Evolutionary conservation across 1,140 invertebrate genomes (phyloP), one percentile per base, ranked within the genome.

Genomic region (Eupristina koningsbergeri): DNA sequence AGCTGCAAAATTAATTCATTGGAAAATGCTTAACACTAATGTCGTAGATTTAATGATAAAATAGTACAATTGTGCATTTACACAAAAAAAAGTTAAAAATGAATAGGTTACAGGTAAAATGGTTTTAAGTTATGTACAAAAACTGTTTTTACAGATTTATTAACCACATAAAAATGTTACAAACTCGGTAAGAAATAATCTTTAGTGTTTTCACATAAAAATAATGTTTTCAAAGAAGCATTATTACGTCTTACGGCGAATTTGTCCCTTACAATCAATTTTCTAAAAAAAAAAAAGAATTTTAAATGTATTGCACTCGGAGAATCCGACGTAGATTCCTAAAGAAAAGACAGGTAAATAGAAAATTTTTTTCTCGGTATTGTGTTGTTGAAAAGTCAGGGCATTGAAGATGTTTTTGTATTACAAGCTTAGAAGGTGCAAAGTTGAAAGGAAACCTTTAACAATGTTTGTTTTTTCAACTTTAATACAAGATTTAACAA

Each of bases 201-300:
- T 34, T 29, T 3, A 15, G 34, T 34, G 29, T 34, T 29, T 64
- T 64, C 13, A 34, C 29, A 64, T 69, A 39, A 39, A 36, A 69
- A 39, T 39, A 9, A 69, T 22, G 31, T 22, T n/a, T 71, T 41
- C 19, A 71, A 71, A 71, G 36, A 41, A 71, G 22, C 29, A 41
- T 39, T 71, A 71, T 71, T 71, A 41, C 67, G 3, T 71, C 67
- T 71, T 71, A 71, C 67, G 36, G n/a, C 67, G 67, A 71, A 41
- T 71, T 41, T 41, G 41, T 19, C 34, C 36, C 41, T 71, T 41
- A 7, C n/a, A 41, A 5, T 71, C 15, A 36, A 71, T 41, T 71
- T 71, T 71, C 36, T 41, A 13, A 41, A 71, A 41, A 71, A 71
- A 71, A 71, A 19, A 67, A 67, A 6, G 36, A 36, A 71, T 71